Base-by-base conservation (phyloP, 2,797 vertebrate species). In the Eurystomus glaucurus region DNA sequence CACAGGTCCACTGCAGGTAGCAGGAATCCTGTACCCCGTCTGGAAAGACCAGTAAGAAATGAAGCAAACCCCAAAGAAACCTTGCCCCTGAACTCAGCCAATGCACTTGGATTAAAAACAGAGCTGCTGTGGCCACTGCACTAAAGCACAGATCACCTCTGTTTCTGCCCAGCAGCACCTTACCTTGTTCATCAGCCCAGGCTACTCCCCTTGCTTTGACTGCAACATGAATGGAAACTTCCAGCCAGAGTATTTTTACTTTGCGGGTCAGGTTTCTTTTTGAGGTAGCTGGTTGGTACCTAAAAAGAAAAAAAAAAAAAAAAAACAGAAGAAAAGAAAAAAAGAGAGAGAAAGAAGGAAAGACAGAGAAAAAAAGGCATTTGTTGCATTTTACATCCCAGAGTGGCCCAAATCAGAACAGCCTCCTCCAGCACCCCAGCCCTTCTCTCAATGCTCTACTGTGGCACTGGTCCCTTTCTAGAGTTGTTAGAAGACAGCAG, bases 171-270 rank as follows among this genome's bases (percentile, higher is more conserved):
- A 83, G 68, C 52, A 66, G 64, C 64, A 74, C 93, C 81, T 85
- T 92, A 83, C 91, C 71, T 91, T 10, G 10, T 89, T 35, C 84
- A 92, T 93, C 81, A 96, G 77, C n/a, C 39, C 25, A 64, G 45
- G 31, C 52, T 65, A 17, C 50, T 71, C 22, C 20, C 25, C 28
- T 37, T 52, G 17, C 55, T 90, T 79, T 68, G 46, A 62, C 70
- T 86, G 29, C 66, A 93, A 29, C 28, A 41, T 26, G 28, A 82
- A 37, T 91, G 66, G 35, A 89, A 90, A 70, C 51, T 62, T 93
- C 62, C 51, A 94, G 55, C 4, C 51, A 87, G 28, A 33, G 22
- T 48, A 89, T 55, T 94, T 94, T 87, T 76, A 89, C 11, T 79
- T 81, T 66, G 80, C 26, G 80, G 65, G 26, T 88, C 69, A 72